Evolutionary conservation across 2,888 invertebrate species (phyloP), one percentile per base, ranked within the genome.

Genomic region (Unio pictorum): DNA sequence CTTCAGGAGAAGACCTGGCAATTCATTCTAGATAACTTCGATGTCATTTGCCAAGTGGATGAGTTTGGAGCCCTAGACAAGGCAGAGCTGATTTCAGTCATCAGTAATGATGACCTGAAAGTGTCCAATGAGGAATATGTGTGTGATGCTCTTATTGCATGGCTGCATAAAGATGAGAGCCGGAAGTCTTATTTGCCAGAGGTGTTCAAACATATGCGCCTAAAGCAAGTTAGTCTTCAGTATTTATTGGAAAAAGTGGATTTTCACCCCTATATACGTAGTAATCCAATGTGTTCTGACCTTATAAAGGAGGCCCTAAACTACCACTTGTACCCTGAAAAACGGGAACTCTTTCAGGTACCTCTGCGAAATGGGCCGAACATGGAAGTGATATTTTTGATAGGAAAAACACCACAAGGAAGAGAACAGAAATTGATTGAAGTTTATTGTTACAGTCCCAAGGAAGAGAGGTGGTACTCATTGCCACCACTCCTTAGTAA

Each of bases 71-170:
- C 69, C 8, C 68, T 81, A n/a, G 81, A 80, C 55, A 75, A 78
- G 60, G 76, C 78, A 17, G 83, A 84, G 66, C 67, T 84, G 8
- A 76, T 79, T 26, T 71, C 73, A 15, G 70, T 82, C 15, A 74
- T 82, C 20, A 61, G 65, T 30, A 63, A 75, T 62, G 69, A 79
- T 59, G 78, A 72, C 55, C 68, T 82, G 59, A 71, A 64, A 26
- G 75, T 78, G 1, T 74, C 79, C 28, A 79, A 77, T 68, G 82
- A 82, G 58, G 80, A 78, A 28, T 74, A 70, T 61, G 78, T 81
- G 0, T 79, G 76, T 64, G 78, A 78, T 67, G 81, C 81, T 34
- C 75, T 81, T 15, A 68, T 82, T 61, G 71, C 71, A 18, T 82
- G 82, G 82, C 70, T 79, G 15, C 78, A 76, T 56, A 77, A 72